Base-by-base conservation (phyloP, 2,113 vertebrate genomes). In the Sisor rabdophorus region DNA sequence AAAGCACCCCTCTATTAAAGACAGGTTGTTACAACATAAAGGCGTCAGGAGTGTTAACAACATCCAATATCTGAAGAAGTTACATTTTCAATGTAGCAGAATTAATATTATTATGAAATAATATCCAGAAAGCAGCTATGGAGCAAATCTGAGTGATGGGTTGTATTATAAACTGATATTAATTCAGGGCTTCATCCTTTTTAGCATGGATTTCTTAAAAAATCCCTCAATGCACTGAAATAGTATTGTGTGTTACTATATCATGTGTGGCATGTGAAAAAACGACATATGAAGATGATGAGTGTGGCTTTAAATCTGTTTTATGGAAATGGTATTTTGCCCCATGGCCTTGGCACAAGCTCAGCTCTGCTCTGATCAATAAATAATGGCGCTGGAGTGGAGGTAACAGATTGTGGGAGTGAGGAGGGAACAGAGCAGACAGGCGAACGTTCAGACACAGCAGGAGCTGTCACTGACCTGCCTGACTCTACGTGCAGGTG, bases 301-400 rank as follows among this genome's bases (percentile, higher is more conserved):
- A 80, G 79, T 73, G 73, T 63, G 80, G 84, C 83, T 87, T 87
- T 89, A 89, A 89, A 90, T 89, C 87, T 89, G 79, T 76, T 85
- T 87, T 88, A 87, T 90, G 87, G 86, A 91, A 89, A 88, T 88
- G 80, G 71, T 79, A 71, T 60, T 82, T 75, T 79, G 64, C 69
- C 79, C 80, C 76, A 12, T 59, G 72, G 48, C 69, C 73, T 63
- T 68, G 55, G 69, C 70, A 48, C 30, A 11, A 17, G 68, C 47
- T 48, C 67, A 32, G 79, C 80, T 80, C 65, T 79, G 75, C 81
- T 79, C 65, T 81, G 75, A 90, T 92, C 87, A 90, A 92, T 91
- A 91, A 91, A 89, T 89, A 89, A 91, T 91, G 87, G 76, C 75
- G 55, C 52, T 84, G 86, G 85, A 81, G 82, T 84, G 83, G 80